Conservation (phyloP, 2,797 vertebrate species). For the Coendou prehensilis region DNA sequence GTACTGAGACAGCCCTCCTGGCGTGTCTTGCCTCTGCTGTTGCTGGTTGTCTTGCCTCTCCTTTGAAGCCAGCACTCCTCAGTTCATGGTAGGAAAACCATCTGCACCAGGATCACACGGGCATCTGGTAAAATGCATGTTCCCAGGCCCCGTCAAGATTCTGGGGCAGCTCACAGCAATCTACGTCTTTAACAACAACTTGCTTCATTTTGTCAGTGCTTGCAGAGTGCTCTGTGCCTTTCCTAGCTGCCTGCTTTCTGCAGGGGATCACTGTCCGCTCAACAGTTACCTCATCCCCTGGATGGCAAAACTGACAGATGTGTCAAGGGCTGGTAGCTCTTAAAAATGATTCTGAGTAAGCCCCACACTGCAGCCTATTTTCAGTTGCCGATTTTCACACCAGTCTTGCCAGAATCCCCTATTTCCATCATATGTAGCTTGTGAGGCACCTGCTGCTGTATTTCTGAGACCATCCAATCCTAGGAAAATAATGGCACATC, state of each 20-base stretch:
- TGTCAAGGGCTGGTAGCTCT: not conserved
- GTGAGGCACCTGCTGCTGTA: slow-evolving; percentile 29
- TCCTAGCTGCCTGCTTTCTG: slow-evolving; percentile 25
- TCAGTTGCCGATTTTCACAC: slow-evolving; percentile 60
- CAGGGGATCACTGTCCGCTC: not conserved
- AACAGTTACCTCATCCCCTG: not conserved
- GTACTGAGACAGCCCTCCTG: not conserved
- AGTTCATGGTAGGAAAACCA: not conserved
- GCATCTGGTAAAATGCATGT: not conserved
- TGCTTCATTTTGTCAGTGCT: not conserved
- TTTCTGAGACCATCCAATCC: slow-evolving; percentile 51
- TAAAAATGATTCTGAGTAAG: not conserved
- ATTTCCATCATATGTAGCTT: not conserved
- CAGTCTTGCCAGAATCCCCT: slow-evolving; percentile 53
- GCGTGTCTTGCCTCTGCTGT: not conserved
- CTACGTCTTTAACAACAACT: not conserved
- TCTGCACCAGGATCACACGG: not conserved
- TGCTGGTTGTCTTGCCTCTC: not conserved
- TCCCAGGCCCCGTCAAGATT: not conserved
- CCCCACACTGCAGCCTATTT: not conserved
- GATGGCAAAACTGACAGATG: slow-evolving; percentile 27
- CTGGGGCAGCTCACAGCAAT: not conserved
- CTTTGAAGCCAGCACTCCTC: slow-evolving; percentile 39
- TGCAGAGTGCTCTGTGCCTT: not conserved
- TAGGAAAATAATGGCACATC: slow-evolving; percentile 43